Conservation (phyloP, 2,888 invertebrate species). For the Thyatira batis region DNA sequence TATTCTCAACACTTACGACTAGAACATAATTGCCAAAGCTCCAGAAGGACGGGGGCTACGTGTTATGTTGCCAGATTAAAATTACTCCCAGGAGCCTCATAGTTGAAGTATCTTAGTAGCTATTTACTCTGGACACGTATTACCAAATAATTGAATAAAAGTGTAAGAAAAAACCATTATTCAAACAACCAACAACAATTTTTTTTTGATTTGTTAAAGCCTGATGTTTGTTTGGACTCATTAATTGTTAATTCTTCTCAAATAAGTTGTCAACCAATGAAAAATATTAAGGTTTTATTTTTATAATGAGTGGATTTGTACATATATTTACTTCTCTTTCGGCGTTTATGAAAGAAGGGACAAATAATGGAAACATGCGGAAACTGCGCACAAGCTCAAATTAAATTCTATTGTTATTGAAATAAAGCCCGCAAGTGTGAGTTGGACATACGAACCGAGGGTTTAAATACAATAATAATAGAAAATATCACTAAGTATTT, state of each 20-base stretch:
- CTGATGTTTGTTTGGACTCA: too few species aligned
- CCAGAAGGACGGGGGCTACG: slow-evolving; percentile 12
- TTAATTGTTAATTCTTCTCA: too few species aligned
- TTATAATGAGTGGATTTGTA: neutral
- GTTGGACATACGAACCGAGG: too few species aligned
- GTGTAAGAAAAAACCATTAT: too few species aligned
- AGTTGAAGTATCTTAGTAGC: slow-evolving; percentile 25
- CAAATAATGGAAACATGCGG: slow-evolving; percentile 40
- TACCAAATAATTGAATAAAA: neutral
- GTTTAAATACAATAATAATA: too few species aligned
- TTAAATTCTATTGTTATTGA: slow-evolving; percentile 54
- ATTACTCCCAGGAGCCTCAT: slow-evolving; percentile 44
- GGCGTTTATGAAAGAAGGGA: slow-evolving; percentile 27
- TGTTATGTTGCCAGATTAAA: slow-evolving; percentile 36
- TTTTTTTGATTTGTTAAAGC: too few species aligned
- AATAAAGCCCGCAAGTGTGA: slow-evolving; percentile 8
- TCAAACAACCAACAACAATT: too few species aligned
- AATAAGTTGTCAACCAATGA: too few species aligned
- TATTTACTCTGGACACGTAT: neutral
- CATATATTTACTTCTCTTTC: slow-evolving; percentile 26
- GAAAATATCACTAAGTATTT: too few species aligned
- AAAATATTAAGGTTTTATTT: too few species aligned
- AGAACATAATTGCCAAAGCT: slow-evolving; percentile 27
- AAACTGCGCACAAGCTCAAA: slow-evolving; percentile 39
- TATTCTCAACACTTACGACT: slow-evolving; percentile 9